These are phyloP conservation scores for Myiotriccus ornatus DNA, from an alignment of 2,797 vertebrate species.

Conservation along the genomic window DNA sequence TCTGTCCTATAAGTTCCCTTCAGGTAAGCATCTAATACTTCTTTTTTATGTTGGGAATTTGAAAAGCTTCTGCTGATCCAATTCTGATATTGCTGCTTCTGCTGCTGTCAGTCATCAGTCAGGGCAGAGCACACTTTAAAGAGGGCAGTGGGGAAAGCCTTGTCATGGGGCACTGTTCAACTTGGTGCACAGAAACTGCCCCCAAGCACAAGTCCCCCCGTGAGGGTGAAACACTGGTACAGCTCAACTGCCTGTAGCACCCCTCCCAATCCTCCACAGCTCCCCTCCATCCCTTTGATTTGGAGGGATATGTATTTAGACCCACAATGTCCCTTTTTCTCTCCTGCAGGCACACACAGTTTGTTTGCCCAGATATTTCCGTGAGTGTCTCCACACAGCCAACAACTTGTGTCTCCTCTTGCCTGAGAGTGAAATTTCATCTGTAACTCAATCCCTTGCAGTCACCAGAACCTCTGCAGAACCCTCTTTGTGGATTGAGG, in stretches of 20 bases:
- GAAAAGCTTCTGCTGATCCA: too few species aligned
- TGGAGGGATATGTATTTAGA: neutral
- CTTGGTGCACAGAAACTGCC: neutral
- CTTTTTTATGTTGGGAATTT: neutral
- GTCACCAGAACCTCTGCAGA: neutral
- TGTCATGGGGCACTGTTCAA: fast-evolving
- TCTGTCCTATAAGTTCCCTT: neutral
- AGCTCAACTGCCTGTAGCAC: neutral
- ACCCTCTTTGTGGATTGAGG: neutral
- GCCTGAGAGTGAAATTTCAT: neutral
- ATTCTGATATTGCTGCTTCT: too few species aligned
- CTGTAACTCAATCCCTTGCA: neutral
- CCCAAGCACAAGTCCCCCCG: neutral
- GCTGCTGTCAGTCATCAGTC: too few species aligned
- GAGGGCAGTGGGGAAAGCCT: neutral
- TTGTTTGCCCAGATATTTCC: neutral
- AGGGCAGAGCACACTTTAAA: neutral
- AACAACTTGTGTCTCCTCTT: neutral
- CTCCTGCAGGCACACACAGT: neutral
- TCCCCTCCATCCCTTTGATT: neutral
- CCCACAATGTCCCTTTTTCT: neutral
- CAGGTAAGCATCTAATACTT: neutral
- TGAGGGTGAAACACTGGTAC: neutral
- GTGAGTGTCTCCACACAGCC: neutral
- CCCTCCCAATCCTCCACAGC: neutral